Base-by-base conservation (phyloP, 2,888 invertebrate genomes). In the Oegoconia quadripuncta region DNA sequence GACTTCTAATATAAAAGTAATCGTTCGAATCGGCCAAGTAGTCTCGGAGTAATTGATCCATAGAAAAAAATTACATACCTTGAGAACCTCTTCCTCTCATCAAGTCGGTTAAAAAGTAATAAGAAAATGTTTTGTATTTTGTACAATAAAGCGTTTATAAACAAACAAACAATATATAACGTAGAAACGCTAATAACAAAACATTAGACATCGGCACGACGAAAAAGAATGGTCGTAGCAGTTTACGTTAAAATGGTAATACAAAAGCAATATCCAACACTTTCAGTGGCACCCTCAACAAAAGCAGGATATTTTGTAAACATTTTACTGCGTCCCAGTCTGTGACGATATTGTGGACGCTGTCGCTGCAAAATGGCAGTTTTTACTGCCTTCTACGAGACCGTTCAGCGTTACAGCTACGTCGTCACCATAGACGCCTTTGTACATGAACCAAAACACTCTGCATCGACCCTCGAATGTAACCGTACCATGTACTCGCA, bases 271-370 rank as follows among this genome's bases (percentile, higher is more conserved):
- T 77, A 75, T 71, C 72, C 53, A 65, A 68, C 64, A 68, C 62
- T 69, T 64, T 54, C 59, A 67, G 64, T 55, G 63, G 62, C 62
- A 61, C 64, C 66, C 68, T 64, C 70, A 72, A 76, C 73, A 71
- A 72, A 75, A 77, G 75, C 69, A 66, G 72, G 71, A 78, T 74
- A 79, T 82, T 82, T 82, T 80, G 83, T 81, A 78, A 80, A 76
- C 82, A 81, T 84, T 84, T 84, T 84, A 84, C 75, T 80, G 70
- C 80, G 75, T 58, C 74, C 73, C 83, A 68, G 81, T 64, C 81
- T 83, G 84, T 73, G 78, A 73, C 81, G 73, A 70, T 80, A 81
- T 81, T 82, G 80, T 77, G 77, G 74, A 65, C 71, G 75, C 73
- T 74, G 72, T 70, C 71, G 74, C 60, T 68, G 74, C 78, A 79